Base-by-base conservation (phyloP, 2,888 invertebrate species). In the Orthosia gracilis region DNA sequence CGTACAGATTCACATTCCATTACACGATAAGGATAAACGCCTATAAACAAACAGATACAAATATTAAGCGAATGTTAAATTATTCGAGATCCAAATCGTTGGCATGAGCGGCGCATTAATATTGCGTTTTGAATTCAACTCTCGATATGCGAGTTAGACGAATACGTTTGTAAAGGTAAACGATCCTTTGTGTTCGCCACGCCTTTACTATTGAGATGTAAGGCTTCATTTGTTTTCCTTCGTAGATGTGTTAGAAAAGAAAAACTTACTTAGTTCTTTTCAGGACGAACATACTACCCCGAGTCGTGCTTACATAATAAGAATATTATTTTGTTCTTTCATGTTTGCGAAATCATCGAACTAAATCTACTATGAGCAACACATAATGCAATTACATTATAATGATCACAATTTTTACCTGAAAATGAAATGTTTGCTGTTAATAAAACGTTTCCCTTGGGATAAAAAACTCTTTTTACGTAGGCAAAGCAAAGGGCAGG, bases 1-100 rank as follows among this genome's bases (percentile, higher is more conserved):
- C 57, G 47, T 73, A 64, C 40, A 66, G 50, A 73, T 72, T 76
- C 73, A 74, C 71, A 85, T 78, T 84, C 78, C 78, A 73, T 50
- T 76, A 73, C 74, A 70, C 73, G 69, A 78, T 79, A 82, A 73
- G 76, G 80, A 82, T 86, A 82, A 79, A 79, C 76, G 50, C 73
- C 57, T 62, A 64, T 80, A 85, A 82, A 80, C 86, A 85, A 80
- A 84, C 78, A 76, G 61, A 82, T 75, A 66, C 82, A 86, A 82
- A 69, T 84, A 82, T 85, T 82, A 80, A 82, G 73, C 69, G 69
- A 82, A 84, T 84, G 86, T 82, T 80, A 80, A 83, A 84, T 81
- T 82, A 88, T 89, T 80, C 84, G 75, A 81, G 85, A 87, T 88
- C 80, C 70, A 83, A 89, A 89, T 86, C 84, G 80, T 87, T 89